Conservation (phyloP, 2,797 vertebrate genomes). For the Enteromius argenteus region DNA sequence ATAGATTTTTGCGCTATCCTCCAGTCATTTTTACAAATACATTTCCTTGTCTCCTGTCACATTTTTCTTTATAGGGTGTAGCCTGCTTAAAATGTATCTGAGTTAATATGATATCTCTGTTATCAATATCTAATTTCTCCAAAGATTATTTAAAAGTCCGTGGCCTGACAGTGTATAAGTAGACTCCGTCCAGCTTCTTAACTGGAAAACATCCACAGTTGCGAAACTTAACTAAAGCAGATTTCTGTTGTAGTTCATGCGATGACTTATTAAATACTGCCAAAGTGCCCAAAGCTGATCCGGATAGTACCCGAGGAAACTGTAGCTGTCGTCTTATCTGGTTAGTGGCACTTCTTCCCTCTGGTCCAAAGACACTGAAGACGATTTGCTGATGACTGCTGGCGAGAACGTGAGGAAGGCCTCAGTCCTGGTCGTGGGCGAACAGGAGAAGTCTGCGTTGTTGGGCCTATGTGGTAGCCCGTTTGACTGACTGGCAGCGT, state of each 20-base stretch:
- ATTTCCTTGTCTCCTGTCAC: constrained; percentile 3
- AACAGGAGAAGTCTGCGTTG: constrained; percentile 92
- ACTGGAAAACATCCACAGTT: constrained; percentile 42
- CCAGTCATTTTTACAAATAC: constrained; percentile 6
- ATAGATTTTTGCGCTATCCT: constrained; percentile 58
- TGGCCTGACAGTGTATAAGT: constrained; percentile 22
- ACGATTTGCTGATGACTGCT: constrained; percentile 94
- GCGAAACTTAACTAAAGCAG: constrained; percentile 40
- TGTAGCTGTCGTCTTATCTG: constrained; percentile 83
- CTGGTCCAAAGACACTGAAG: constrained; percentile 92
- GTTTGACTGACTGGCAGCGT: constrained; percentile 85
- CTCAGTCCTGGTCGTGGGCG: constrained; percentile 92
- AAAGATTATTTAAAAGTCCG: constrained; percentile 5
- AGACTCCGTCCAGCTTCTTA: constrained; percentile 32
- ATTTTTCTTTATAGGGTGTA: constrained; percentile 9
- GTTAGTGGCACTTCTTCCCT: constrained; percentile 97
- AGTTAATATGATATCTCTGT: constrained; percentile 33
- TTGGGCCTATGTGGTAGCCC: constrained; percentile 85
- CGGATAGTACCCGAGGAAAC: constrained; percentile 2
- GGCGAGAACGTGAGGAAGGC: constrained; percentile 96
- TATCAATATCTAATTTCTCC: constrained; percentile 18
- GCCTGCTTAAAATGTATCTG: constrained; percentile 2
- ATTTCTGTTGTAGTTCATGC: constrained; percentile 47
- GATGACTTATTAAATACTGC: constrained; percentile 40
- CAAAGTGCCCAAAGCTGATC: constrained; percentile 22